phyloP scores from a whole-genome alignment of 1,140 invertebrate species.

The Whitmania pigra region DNA sequence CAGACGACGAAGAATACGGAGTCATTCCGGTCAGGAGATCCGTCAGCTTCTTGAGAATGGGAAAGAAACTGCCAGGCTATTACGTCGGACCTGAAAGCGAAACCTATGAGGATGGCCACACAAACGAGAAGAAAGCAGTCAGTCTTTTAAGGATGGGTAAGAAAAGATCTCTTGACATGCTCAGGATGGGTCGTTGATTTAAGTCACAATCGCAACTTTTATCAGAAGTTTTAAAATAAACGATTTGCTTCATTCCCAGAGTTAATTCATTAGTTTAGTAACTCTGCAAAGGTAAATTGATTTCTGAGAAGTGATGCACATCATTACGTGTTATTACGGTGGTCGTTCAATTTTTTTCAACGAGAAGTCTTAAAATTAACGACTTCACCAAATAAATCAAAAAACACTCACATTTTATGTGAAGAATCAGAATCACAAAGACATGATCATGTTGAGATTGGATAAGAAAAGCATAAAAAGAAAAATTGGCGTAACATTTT shows the following conservation, averaged over 20 bases:
- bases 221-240: conserved; percentile 1
- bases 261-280: background rate
- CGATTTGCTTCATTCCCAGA: background rate
- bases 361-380: too few relatives aligned
- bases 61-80: background rate
- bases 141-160: conserved; percentile 6
- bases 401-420: too few relatives aligned
- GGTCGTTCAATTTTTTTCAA: background rate
- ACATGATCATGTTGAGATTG: too few relatives aligned
- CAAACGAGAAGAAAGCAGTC: conserved; percentile 10
- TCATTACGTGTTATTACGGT: too few relatives aligned
- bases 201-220: background rate
- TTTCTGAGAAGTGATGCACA: background rate
- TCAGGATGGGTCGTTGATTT: background rate
- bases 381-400: too few relatives aligned
- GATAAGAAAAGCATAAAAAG: too few relatives aligned
- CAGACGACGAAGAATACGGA: background rate
- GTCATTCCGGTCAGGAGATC: background rate
- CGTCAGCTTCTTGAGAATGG: conserved; percentile 9
- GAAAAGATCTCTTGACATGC: background rate
- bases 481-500: too few relatives aligned
- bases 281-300: background rate
- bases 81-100: too few relatives aligned
- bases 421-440: too few relatives aligned
- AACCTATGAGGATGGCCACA: background rate